Evolutionary conservation across 2,113 vertebrate species (phyloP).

Genomic region (Pseudonaja textilis): DNA sequence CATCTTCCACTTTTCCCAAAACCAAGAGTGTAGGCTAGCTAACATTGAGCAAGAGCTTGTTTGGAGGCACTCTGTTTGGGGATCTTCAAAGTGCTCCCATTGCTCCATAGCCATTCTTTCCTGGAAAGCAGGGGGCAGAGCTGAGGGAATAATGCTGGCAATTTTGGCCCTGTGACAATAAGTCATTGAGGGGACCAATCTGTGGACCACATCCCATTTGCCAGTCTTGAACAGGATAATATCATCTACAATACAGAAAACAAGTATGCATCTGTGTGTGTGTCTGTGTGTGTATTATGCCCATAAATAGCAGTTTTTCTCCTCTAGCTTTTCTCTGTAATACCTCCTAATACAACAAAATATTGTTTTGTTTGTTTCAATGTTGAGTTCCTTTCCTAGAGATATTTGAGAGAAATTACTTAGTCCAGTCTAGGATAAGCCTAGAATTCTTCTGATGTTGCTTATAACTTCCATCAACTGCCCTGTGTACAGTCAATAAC

Average conservation of each 20-base stretch:
- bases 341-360: conserved; percentile 81
- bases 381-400: not conserved
- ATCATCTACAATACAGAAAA: not conserved
- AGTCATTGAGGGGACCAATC: not conserved
- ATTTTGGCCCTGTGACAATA: not conserved
- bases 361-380: not conserved
- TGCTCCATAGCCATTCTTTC: not conserved
- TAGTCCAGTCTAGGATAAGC: not conserved
- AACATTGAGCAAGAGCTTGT: not conserved
- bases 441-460: not conserved
- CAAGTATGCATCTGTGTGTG: not conserved
- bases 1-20: not conserved
- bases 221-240: not conserved
- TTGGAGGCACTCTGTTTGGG: not conserved
- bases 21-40: not conserved
- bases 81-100: not conserved
- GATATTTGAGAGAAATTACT: not conserved
- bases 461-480: not conserved
- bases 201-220: not conserved
- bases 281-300: conserved; percentile 67
- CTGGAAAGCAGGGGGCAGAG: not conserved
- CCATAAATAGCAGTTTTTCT: conserved; percentile 92
- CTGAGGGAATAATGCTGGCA: not conserved
- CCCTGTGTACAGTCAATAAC: not conserved
- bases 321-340: conserved; percentile 94